Base-by-base conservation (phyloP, 1,140 invertebrate genomes). In the Bicyclus anynana region DNA sequence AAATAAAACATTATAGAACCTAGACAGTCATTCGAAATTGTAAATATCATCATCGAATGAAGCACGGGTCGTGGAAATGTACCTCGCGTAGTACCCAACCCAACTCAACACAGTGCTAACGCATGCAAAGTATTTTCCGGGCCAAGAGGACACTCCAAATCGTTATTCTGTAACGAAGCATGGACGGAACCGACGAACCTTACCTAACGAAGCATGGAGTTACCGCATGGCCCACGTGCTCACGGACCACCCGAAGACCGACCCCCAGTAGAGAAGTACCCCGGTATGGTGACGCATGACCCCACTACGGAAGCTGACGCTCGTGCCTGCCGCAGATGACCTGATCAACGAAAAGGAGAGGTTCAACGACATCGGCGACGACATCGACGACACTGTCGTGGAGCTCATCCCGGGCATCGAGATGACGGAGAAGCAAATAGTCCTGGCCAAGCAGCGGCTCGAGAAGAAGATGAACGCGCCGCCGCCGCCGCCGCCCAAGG, bases 271-370 rank as follows among this genome's bases (percentile, higher is more conserved):
- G 48, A 33, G 42, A 55, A 65, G 40, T 35, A 53, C 16, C 29
- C 53, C 33, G 42, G 59, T 63, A 68, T 68, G 55, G 38, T 67
- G 59, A 64, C 62, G 67, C 69, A 72, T 72, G 69, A 35, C 33
- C 18, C 26, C 51, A 29, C 42, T 61, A 47, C 33, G 58, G 55
- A 18, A 64, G 58, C 69, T 81, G 65, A 81, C 64, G 56, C 53
- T 51, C 54, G 49, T 71, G 67, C 70, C 73, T 84, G 74, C 59
- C 69, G 74, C 94, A 99, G 98, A 99, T 94, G 98, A 99, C 89
- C 93, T 99, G 90, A 96, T 99, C 89, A 93, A 93, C 86, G 97
- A 98, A 90, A 99, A 98, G 92, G 97, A 99, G 91, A 96, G 95
- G 91, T 99, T 96, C 94, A 99, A 99, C 91, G 93, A 95, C 78